Percentiles rank a stretch among this genome's conserved stretches.
Evolutionary conservation across 2,113 vertebrate species (phyloP).

Genomic region (Trachemys scripta): DNA sequence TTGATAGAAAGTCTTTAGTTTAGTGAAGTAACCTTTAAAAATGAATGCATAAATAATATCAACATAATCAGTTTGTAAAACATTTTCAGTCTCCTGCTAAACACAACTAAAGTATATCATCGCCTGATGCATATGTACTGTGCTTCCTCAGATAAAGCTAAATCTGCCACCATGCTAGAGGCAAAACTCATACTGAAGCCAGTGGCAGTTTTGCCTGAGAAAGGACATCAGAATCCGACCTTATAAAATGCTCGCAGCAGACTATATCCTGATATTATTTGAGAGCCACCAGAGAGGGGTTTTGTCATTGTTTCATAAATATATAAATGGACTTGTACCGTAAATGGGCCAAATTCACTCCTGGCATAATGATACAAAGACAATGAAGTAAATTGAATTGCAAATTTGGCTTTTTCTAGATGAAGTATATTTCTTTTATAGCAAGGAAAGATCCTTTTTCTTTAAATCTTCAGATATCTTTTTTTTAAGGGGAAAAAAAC

Average conservation of each 20-base stretch:
- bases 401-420: not conserved
- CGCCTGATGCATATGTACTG: not conserved
- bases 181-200: rapidly evolving
- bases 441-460: not conserved
- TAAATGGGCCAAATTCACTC: not conserved
- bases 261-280: not conserved
- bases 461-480: not conserved
- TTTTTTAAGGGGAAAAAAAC: not conserved
- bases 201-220: not conserved
- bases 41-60: constrained; percentile 15
- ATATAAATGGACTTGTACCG: not conserved
- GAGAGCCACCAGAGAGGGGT: not conserved
- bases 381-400: not conserved
- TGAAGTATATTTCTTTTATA: not conserved
- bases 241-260: rapidly evolving
- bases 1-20: constrained; percentile 31
- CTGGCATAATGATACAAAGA: not conserved
- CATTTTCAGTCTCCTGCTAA: constrained; percentile 9
- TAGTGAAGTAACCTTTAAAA: constrained; percentile 39
- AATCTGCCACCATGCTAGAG: not conserved
- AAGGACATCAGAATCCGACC: not conserved
- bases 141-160: not conserved
- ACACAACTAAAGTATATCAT: not conserved
- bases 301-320: not conserved
- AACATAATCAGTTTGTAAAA: not conserved